phyloP scores from a whole-genome alignment of 2,797 vertebrate genomes.

The Selene dorsalis region DNA sequence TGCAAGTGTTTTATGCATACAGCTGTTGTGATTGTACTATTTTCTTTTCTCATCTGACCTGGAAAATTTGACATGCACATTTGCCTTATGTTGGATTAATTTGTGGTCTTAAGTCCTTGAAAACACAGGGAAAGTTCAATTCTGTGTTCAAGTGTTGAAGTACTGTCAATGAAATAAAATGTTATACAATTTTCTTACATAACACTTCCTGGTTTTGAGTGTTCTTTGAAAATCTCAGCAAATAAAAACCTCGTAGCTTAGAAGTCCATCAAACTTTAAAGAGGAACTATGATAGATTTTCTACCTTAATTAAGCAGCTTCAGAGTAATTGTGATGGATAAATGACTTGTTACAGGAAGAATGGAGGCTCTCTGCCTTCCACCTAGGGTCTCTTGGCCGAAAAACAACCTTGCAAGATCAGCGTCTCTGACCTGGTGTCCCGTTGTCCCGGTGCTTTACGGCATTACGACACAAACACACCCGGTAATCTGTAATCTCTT shows the following conservation, averaged over 20 bases:
- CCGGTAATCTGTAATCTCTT: no score
- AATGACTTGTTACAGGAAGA: no score
- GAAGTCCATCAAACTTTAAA: not conserved
- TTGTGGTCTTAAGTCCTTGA: slow-evolving; percentile 71
- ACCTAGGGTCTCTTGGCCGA: no score
- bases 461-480: no score
- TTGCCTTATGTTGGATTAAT: slow-evolving; percentile 79
- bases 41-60: slow-evolving; percentile 59
- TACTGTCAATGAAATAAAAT: slow-evolving; percentile 79
- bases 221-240: slow-evolving; percentile 9
- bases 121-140: slow-evolving; percentile 63
- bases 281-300: no score
- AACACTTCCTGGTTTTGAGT: not conserved
- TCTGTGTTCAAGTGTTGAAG: slow-evolving; percentile 73
- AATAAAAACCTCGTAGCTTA: not conserved
- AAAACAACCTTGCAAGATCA: no score
- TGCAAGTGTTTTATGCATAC: slow-evolving; percentile 65
- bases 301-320: no score
- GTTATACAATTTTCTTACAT: slow-evolving; percentile 74
- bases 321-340: no score
- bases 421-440: no score
- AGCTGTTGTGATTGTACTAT: slow-evolving; percentile 71
- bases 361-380: no score
- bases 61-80: slow-evolving; percentile 64
- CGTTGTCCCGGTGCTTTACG: no score